phyloP scores from a whole-genome alignment of 2,888 invertebrate genomes.

The Rhingia rostrata region DNA sequence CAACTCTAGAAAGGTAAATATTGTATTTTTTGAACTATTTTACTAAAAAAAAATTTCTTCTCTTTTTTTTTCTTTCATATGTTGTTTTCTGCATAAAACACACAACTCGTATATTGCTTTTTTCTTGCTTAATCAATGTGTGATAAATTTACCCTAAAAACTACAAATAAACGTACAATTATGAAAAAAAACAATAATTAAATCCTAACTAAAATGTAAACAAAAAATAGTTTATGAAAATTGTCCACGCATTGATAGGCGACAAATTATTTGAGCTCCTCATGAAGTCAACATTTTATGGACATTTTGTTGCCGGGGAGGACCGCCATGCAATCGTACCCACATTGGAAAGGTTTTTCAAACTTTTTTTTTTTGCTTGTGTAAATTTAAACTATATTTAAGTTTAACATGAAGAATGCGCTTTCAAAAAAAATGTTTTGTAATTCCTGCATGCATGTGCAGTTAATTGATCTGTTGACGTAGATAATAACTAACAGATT shows the following conservation, averaged over 20 bases:
- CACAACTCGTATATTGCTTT: conserved; percentile 39
- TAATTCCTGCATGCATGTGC: conserved; percentile 18
- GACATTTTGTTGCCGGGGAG: conserved; percentile 99
- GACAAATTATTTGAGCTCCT: conserved; percentile 90
- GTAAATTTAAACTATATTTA: conserved; percentile 14
- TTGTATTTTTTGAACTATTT: conserved; percentile 76
- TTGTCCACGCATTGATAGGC: conserved; percentile 90
- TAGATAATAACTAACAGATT: background rate
- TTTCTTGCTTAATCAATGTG: conserved; percentile 44
- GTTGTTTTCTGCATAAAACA: conserved; percentile 45
- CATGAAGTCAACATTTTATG: conserved; percentile 98
- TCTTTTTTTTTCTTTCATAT: conserved; percentile 75
- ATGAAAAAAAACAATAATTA: conserved; percentile 7
- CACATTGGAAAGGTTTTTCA: conserved; percentile 87
- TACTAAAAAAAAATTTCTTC: conserved; percentile 78
- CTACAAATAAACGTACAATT: background rate
- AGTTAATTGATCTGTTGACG: background rate
- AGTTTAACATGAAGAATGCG: conserved; percentile 4
- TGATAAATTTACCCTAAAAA: conserved; percentile 24
- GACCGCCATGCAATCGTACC: conserved; percentile 94
- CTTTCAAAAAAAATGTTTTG: background rate
- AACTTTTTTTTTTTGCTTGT: conserved; percentile 45
- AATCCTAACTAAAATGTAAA: conserved; percentile 22
- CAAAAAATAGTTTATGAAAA: conserved; percentile 90
- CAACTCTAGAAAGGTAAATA: conserved; percentile 89